A percentile compares a stretch with the other conserved stretches of the same genome.
These are phyloP conservation scores for Pseudopleuronectes americanus DNA, from an alignment of 2,797 vertebrate species.

Conservation along the genomic window DNA sequence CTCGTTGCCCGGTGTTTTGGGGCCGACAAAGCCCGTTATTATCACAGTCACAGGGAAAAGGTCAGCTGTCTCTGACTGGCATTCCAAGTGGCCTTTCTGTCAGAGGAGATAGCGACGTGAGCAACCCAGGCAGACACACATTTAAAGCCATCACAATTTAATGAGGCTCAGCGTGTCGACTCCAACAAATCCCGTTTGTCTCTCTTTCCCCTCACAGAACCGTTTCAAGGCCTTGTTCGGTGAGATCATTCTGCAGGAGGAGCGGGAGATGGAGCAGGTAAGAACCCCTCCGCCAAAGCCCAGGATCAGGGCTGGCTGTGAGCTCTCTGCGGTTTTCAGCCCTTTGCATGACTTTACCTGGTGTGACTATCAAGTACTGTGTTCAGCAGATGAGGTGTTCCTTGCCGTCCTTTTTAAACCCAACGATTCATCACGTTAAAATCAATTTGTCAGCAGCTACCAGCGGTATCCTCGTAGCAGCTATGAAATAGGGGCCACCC, in stretches of 20 bases:
- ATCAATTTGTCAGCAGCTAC: constrained; percentile 38
- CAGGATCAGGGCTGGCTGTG: constrained; percentile 28
- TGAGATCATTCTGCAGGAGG: constrained; percentile 96
- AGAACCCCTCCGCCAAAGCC: constrained; percentile 50
- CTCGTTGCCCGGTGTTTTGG: constrained; percentile 55
- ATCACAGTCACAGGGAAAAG: constrained; percentile 78
- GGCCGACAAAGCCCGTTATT: constrained; percentile 61
- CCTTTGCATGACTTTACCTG: constrained; percentile 41
- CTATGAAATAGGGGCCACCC: constrained; percentile 24
- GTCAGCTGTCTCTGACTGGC: constrained; percentile 78
- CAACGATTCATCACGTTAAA: constrained; percentile 27
- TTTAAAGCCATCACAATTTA: constrained; percentile 66
- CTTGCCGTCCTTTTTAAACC: constrained; percentile 8
- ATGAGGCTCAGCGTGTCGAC: constrained; percentile 63
- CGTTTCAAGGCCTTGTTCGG: constrained; percentile 95
- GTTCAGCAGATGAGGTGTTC: constrained; percentile 4
- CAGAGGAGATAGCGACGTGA: constrained; percentile 66
- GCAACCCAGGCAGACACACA: constrained; percentile 52
- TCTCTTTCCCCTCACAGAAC: constrained; percentile 79
- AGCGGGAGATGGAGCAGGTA: constrained; percentile 95
- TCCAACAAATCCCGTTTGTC: constrained; percentile 59
- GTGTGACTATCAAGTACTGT: constrained; percentile 35
- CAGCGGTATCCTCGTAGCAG: constrained; percentile 11
- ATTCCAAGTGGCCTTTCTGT: constrained; percentile 77
- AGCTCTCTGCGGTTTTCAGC: constrained; percentile 33